Base-by-base conservation (phyloP, 2,888 invertebrate species). In the Bhutanitis thaidina region DNA sequence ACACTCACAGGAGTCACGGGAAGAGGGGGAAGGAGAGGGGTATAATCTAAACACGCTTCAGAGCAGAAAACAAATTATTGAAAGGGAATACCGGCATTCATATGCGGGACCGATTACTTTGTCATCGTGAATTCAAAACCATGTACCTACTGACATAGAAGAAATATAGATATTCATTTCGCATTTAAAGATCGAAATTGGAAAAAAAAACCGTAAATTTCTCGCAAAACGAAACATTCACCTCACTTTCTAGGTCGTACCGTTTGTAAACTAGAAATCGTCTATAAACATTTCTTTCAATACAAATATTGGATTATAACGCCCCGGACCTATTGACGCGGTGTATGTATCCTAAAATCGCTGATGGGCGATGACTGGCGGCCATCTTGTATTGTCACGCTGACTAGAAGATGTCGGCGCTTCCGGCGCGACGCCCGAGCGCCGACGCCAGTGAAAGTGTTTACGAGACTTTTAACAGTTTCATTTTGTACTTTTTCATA, bases 361-460 rank as follows among this genome's bases (percentile, higher is more conserved):
- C 67, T 65, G 65, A 65, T 53, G 34, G 52, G 49, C 40, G 57
- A 64, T 65, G 65, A 67, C 63, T 53, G 54, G 59, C 58, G 29
- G 62, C 65, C 66, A 64, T 66, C 48, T 65, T 62, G 61, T 62
- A 57, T 52, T 60, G 66, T 66, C 66, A 65, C 48, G 49, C 57
- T 65, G 64, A 65, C 58, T 40, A 8, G 43, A 49, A 46, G 1
- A 46, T 46, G 46, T 46, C 46, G 38, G 39, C 46, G 25, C 43
- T 43, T 38, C 32, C 46, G 46, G 30, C 34, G 34, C 34, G 34
- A 12, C 13, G 34, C 34, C 7, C n/a, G 30, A 30, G 9, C 30
- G 30, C 30, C 30, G n/a, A 7, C 27, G 29, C 34, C 1, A 49
- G 49, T 43, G 49, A 48, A 48, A 48, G 48, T 38, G 38, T 12